Evolutionary conservation across 2,113 vertebrate species (phyloP), one percentile per base, ranked within the genome.

Genomic region (Carollia perspicillata): DNA sequence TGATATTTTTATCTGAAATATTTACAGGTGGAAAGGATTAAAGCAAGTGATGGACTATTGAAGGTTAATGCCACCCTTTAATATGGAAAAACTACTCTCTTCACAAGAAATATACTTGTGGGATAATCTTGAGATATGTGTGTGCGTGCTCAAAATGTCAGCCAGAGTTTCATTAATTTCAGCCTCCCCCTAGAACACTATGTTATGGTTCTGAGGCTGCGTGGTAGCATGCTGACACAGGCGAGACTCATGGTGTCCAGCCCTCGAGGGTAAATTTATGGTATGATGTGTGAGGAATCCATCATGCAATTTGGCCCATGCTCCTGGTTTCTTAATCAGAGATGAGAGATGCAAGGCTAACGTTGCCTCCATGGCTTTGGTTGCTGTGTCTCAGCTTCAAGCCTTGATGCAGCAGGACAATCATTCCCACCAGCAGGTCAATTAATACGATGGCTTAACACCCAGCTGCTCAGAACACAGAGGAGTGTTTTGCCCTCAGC

Each of bases 31-130:
- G 93, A 93, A 95, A 98, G 98, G 95, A 98, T 98, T 98, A 98
- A 97, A 98, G 95, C 98, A 92, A 98, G 95, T 72, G 44, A 98
- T 96, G 90, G 58, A 97, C 90, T 97, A 98, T 95, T 94, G 98
- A 98, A 98, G 98, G 98, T 98, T 98, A 98, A 98, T 98, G 97
- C 97, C 98, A 98, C 97, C 79, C 98, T 97, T 98, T 99, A 98
- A 99, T 98, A 98, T 97, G 97, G 98, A 99, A 98, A 98, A 98
- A 98, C 98, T 98, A 97, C 98, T 98, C 90, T 98, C 96, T 98
- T 93, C 72, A 47, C 93, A 95, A 98, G 98, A 98, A 98, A 97
- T 98, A 98, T 94, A 96, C 98, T 98, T 98, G 96, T 97, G 98
- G 98, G 98, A 98, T 98, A 98, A 98, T 97, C 97, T 98, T 98